Conservation (phyloP, 2,113 vertebrate species). For the Gnathochromis pfefferi region DNA sequence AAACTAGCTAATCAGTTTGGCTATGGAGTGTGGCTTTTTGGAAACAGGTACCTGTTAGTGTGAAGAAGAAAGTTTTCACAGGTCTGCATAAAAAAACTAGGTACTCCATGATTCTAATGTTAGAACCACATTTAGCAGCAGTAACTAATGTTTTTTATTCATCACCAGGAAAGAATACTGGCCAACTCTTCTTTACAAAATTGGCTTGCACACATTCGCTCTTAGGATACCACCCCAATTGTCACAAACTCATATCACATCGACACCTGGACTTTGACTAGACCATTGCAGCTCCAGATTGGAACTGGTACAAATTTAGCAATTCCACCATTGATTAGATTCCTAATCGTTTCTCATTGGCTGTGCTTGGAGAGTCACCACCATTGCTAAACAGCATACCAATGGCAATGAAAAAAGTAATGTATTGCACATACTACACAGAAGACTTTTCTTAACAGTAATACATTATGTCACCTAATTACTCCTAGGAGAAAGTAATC, state of each 20-base stretch:
- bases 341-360: neutral
- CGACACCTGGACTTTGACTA: neutral
- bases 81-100: neutral
- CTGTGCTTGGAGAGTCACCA: neutral
- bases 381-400: neutral
- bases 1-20: neutral
- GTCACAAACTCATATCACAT: neutral
- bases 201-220: accelerated
- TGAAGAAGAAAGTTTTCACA: neutral
- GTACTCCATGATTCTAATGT: neutral
- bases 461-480: neutral
- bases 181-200: neutral
- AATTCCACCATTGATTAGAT: neutral
- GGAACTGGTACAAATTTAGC: neutral
- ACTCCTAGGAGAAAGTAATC: neutral
- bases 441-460: neutral
- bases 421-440: neutral
- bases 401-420: neutral
- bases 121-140: neutral
- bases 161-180: neutral
- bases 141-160: neutral
- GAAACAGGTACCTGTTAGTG: neutral
- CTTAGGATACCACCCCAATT: neutral
- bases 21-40: neutral
- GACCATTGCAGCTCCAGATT: neutral